Evolutionary conservation across 1,140 invertebrate genomes (phyloP).

Genomic region (Nymphalis io): DNA sequence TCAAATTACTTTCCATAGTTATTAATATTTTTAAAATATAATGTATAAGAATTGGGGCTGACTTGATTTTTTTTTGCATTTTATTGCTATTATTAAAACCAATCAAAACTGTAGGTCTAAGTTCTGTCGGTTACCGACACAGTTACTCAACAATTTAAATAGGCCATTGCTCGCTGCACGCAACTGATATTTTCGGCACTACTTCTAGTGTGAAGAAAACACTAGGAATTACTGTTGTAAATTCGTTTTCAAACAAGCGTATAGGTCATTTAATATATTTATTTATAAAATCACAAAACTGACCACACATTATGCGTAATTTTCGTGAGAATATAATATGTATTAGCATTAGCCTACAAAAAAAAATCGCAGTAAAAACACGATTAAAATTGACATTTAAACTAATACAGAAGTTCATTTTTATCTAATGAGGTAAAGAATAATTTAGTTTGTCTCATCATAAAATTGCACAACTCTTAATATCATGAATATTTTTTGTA

Average conservation of each 20-base stretch:
- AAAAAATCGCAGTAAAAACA: too few relatives aligned
- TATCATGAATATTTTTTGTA: too few relatives aligned
- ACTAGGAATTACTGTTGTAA: not conserved
- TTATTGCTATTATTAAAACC: not conserved
- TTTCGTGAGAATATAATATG: too few relatives aligned
- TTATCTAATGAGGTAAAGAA: not conserved
- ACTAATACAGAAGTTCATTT: not conserved
- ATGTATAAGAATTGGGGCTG: too few relatives aligned
- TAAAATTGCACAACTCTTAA: not conserved
- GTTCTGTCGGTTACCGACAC: conserved; percentile 25
- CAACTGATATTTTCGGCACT: conserved; percentile 48
- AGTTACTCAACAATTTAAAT: conserved; percentile 42
- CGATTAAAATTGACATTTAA: not conserved
- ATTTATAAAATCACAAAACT: too few relatives aligned
- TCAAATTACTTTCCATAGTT: too few relatives aligned
- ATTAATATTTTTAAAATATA: too few relatives aligned
- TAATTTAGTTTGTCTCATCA: not conserved
- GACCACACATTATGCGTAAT: too few relatives aligned
- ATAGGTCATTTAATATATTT: too few relatives aligned
- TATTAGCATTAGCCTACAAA: too few relatives aligned
- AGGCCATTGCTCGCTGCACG: conserved; percentile 58
- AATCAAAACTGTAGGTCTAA: conserved; percentile 16
- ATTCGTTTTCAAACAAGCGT: too few relatives aligned
- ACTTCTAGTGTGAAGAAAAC: conserved; percentile 29
- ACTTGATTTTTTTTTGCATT: not conserved